Conservation (phyloP, 2,888 invertebrate species). For the Halictus quadricinctus region DNA sequence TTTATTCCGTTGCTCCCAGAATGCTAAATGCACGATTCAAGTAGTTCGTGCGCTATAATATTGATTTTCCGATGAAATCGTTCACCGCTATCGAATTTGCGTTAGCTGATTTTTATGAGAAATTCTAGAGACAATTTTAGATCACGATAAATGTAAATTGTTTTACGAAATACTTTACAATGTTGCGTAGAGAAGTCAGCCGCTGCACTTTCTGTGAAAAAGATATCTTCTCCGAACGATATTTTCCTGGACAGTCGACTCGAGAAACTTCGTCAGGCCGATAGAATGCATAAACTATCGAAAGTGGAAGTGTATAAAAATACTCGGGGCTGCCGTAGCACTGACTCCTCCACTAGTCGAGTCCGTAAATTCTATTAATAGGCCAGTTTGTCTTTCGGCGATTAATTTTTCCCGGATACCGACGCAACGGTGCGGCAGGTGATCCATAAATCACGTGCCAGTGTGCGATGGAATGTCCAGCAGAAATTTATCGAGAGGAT, state of each 20-base stretch:
- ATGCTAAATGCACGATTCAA: background rate
- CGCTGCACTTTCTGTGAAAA: background rate
- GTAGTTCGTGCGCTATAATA: no score
- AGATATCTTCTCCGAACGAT: background rate
- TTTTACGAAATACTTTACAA: no score
- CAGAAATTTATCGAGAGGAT: conserved; percentile 3
- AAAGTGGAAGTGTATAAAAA: conserved; percentile 34
- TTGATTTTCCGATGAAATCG: no score
- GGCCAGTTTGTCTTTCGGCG: conserved; percentile 15
- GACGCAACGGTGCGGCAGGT: background rate
- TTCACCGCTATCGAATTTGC: no score
- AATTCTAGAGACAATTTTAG: no score
- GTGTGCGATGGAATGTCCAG: background rate
- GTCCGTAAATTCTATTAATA: conserved; percentile 47
- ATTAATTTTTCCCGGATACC: conserved; percentile 40
- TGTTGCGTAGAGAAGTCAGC: no score
- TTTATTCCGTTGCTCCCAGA: background rate
- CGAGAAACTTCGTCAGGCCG: background rate
- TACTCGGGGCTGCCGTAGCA: conserved; percentile 22
- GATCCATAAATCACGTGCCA: conserved; percentile 31
- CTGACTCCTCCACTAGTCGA: conserved; percentile 16
- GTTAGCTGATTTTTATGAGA: no score
- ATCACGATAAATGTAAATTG: no score
- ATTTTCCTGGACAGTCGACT: background rate
- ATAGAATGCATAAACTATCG: background rate